Evolutionary conservation across 2,113 vertebrate genomes (phyloP).

Genomic region (Tauraco erythrolophus): DNA sequence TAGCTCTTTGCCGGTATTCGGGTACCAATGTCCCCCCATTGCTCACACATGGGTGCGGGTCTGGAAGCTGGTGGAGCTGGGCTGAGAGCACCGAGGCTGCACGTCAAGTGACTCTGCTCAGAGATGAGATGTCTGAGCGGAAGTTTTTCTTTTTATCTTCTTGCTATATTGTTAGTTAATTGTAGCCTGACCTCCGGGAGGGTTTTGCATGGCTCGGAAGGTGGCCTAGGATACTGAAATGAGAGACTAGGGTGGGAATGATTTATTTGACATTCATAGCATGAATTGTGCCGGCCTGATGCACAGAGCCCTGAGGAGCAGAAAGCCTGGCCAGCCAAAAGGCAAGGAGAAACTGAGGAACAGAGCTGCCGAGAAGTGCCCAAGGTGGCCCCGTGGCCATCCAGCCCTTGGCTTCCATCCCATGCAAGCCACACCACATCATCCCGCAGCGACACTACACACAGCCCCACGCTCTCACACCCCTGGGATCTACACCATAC

Average conservation of each 20-base stretch:
- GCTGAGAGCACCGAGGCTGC: background rate
- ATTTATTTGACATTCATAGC: background rate
- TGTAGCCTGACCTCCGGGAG: background rate
- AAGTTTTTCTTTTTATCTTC: background rate
- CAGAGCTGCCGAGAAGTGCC: background rate
- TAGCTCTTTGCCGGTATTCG: background rate
- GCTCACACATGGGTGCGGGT: rapidly evolving
- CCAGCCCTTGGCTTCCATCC: background rate
- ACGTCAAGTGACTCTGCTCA: background rate
- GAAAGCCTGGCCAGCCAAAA: background rate
- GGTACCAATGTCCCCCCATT: rapidly evolving
- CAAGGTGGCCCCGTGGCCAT: too few species aligned
- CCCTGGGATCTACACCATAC: rapidly evolving
- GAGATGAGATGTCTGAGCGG: background rate
- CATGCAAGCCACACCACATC: background rate
- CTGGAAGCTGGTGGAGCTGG: background rate
- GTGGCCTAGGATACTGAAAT: background rate
- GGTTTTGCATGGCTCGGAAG: background rate
- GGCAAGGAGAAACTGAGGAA: background rate
- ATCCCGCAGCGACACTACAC: rapidly evolving
- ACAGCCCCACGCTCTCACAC: rapidly evolving
- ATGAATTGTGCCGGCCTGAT: rapidly evolving
- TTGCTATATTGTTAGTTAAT: background rate
- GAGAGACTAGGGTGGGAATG: background rate
- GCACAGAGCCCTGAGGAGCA: background rate